These are phyloP conservation scores for Pterocles burchelli DNA, from an alignment of 2,113 vertebrate species.

Conservation along the genomic window DNA sequence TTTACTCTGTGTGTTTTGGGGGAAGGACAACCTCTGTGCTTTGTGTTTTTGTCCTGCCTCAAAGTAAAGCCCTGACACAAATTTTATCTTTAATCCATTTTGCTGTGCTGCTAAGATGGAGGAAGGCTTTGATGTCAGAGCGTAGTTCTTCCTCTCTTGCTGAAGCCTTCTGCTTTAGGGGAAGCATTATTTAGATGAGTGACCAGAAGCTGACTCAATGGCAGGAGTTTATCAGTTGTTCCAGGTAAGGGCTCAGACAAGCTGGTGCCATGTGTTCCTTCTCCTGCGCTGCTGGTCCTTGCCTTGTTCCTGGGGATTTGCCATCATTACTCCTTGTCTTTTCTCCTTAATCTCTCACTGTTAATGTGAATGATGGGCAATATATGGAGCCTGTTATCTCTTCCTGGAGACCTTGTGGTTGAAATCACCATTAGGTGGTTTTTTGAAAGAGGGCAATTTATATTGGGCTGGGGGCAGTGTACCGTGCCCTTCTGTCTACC, in stretches of 20 bases:
- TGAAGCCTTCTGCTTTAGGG: neutral
- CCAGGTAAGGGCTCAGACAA: neutral
- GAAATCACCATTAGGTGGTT: neutral
- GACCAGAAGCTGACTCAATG: neutral
- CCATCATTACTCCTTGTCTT: neutral
- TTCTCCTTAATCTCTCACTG: neutral
- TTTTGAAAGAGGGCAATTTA: neutral
- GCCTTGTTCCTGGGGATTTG: neutral
- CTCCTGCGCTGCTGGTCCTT: neutral
- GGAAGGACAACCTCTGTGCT: neutral
- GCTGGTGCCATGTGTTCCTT: neutral
- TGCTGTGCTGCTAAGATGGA: neutral
- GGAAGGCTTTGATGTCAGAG: neutral
- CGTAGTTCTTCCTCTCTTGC: neutral
- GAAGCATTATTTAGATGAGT: neutral
- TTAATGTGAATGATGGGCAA: neutral
- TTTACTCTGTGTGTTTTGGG: neutral
- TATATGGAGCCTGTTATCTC: neutral
- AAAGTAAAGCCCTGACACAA: neutral
- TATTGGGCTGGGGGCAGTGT: neutral
- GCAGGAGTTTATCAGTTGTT: neutral
- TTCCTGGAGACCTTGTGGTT: neutral
- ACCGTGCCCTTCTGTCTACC: neutral
- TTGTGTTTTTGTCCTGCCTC: neutral
- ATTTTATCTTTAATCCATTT: neutral